Conservation (phyloP, 1,140 invertebrate species). For the Drosophila azteca region DNA sequence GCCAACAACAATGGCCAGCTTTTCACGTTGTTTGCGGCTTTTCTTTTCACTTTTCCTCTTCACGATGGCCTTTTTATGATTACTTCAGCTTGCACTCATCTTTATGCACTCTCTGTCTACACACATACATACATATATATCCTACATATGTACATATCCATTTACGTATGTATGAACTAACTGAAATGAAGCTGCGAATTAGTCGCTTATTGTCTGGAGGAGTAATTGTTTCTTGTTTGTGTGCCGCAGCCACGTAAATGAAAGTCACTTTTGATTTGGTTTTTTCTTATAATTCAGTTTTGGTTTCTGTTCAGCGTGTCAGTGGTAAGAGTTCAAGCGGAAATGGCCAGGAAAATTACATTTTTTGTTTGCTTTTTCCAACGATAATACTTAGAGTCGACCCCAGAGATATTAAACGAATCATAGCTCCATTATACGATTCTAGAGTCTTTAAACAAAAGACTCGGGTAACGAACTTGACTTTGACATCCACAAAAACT, state of each 20-base stretch:
- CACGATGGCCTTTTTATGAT: slow-evolving; percentile 74
- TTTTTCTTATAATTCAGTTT: slow-evolving; percentile 68
- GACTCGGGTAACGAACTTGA: slow-evolving; percentile 73
- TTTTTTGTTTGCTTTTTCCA: slow-evolving; percentile 32
- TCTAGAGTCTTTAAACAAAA: slow-evolving; percentile 57
- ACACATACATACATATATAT: slow-evolving; percentile 4
- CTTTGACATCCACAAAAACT: slow-evolving; percentile 48
- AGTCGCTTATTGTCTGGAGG: slow-evolving; percentile 74
- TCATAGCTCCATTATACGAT: slow-evolving; percentile 36
- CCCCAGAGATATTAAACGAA: slow-evolving; percentile 19
- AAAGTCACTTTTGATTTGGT: slow-evolving; percentile 72
- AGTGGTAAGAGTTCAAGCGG: slow-evolving; percentile 63
- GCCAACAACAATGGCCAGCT: slow-evolving; percentile 51
- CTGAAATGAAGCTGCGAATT: slow-evolving; percentile 68
- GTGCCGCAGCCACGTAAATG: slow-evolving; percentile 58
- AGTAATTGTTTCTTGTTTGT: slow-evolving; percentile 77
- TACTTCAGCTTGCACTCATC: slow-evolving; percentile 60
- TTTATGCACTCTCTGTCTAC: slow-evolving; percentile 28
- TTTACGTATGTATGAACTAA: slow-evolving; percentile 6
- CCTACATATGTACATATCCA: slow-evolving; percentile 10
- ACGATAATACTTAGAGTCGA: slow-evolving; percentile 22
- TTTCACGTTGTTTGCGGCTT: slow-evolving; percentile 40
- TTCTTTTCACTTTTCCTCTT: slow-evolving; percentile 68
- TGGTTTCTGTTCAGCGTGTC: slow-evolving; percentile 44
- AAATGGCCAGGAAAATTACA: slow-evolving; percentile 60